phyloP scores from a whole-genome alignment of 2,113 vertebrate genomes.

The Alectura lathami region DNA sequence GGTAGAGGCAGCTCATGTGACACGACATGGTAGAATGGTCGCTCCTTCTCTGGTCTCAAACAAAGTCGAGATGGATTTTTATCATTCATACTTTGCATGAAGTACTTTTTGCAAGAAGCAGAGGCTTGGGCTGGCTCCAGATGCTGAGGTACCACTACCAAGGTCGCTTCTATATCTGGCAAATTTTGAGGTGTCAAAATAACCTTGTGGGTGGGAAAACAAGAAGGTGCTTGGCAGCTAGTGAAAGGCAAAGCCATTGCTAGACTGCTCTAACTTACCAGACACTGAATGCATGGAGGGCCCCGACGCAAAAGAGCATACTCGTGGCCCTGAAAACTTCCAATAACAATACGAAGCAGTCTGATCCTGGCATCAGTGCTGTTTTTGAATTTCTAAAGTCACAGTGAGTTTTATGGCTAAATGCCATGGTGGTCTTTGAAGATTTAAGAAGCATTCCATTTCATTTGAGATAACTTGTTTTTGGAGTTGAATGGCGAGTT shows the following conservation, averaged over 20 bases:
- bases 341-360: neutral
- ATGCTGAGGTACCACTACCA: neutral
- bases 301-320: neutral
- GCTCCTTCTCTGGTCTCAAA: neutral
- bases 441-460: neutral
- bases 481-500: constrained; percentile 14
- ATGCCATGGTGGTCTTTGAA: constrained; percentile 25
- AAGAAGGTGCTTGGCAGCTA: neutral
- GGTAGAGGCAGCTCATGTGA: neutral
- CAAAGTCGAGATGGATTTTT: neutral
- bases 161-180: neutral
- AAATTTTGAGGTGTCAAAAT: neutral
- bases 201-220: neutral
- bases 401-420: constrained; percentile 11
- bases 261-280: neutral
- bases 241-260: neutral
- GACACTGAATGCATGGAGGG: neutral
- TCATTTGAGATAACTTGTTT: constrained; percentile 25
- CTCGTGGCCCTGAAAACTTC: neutral
- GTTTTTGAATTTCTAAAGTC: constrained; percentile 25
- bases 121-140: neutral
- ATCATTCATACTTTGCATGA: neutral
- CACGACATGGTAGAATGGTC: neutral
- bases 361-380: neutral
- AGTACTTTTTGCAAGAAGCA: too few relatives aligned